Conservation (phyloP, 1,140 invertebrate genomes). For the Potamilus streckersoni region DNA sequence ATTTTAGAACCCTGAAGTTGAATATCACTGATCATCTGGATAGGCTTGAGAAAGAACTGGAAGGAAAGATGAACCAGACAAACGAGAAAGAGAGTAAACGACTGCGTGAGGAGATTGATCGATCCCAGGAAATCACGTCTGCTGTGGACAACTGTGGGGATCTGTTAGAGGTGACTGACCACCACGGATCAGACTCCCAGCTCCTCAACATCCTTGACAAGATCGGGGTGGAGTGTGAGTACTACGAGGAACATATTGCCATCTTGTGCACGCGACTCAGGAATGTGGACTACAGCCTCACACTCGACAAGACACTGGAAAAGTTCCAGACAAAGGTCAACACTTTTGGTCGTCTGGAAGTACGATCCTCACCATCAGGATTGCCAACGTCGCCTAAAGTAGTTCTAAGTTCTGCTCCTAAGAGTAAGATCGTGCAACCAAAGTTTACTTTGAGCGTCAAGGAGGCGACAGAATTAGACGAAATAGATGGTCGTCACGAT, state of each 20-base stretch:
- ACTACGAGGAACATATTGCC: conserved; percentile 26
- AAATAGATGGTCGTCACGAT: conserved; percentile 23
- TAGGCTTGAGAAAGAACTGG: conserved; percentile 27
- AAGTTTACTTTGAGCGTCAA: conserved; percentile 9
- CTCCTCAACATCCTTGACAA: conserved; percentile 23
- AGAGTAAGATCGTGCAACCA: conserved; percentile 23
- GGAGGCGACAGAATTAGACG: conserved; percentile 19
- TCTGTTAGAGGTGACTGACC: conserved; percentile 5
- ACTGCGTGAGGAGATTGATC: conserved; percentile 15
- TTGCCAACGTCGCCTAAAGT: conserved; percentile 22
- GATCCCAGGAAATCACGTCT: conserved; percentile 20
- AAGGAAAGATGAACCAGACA: conserved; percentile 15
- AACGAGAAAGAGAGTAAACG: conserved; percentile 21
- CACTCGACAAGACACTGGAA: conserved; percentile 21
- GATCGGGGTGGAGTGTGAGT: conserved; percentile 21
- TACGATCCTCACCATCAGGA: conserved; percentile 10
- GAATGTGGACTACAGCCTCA: conserved; percentile 23
- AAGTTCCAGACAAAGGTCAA: conserved; percentile 21
- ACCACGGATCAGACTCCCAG: conserved; percentile 29
- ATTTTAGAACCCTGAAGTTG: conserved; percentile 17
- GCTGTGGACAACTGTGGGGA: conserved; percentile 15
- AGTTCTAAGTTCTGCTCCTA: conserved; percentile 10
- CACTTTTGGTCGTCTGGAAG: conserved; percentile 27
- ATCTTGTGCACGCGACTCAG: conserved; percentile 23
- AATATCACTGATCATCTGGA: conserved; percentile 23